phyloP scores from a whole-genome alignment of 2,888 invertebrate genomes.

The Synergus japonicus region DNA sequence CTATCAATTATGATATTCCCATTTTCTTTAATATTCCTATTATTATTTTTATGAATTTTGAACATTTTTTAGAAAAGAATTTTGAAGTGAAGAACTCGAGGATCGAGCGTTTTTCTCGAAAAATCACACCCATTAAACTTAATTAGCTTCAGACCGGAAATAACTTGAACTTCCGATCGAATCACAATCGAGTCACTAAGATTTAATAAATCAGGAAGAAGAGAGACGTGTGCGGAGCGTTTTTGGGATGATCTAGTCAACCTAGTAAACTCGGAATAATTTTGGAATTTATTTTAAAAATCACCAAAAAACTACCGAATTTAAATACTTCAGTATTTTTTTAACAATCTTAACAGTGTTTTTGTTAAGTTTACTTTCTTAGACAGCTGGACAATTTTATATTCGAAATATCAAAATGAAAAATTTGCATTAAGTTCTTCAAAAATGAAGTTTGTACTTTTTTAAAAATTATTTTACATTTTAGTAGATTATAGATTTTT shows the following conservation, averaged over 20 bases:
- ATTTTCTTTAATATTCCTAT: not conserved
- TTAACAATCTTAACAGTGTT: not conserved
- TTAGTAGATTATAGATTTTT: not conserved
- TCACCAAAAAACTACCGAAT: not conserved
- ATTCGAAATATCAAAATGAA: not conserved
- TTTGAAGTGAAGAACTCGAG: not conserved
- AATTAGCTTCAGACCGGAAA: not conserved
- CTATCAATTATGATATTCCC: not conserved
- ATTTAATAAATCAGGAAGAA: conserved; percentile 49
- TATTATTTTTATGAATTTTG: not conserved
- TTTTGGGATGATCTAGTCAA: conserved; percentile 5
- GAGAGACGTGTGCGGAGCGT: conserved; percentile 52
- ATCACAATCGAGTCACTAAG: conserved; percentile 57
- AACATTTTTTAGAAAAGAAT: not conserved
- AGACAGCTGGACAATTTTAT: not conserved
- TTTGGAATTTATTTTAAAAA: not conserved
- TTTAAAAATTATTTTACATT: not conserved
- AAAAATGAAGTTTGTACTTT: conserved; percentile 19
- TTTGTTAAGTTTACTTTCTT: not conserved
- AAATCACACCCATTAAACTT: not conserved
- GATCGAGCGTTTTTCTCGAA: conserved; percentile 12
- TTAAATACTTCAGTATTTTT: not conserved
- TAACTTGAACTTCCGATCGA: conserved; percentile 36
- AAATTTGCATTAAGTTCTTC: conserved; percentile 1
- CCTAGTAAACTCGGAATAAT: not conserved